A percentile compares a stretch with the other conserved stretches of the same genome.
Evolutionary conservation across 2,797 vertebrate genomes (phyloP).

Genomic region (Balearica regulorum): DNA sequence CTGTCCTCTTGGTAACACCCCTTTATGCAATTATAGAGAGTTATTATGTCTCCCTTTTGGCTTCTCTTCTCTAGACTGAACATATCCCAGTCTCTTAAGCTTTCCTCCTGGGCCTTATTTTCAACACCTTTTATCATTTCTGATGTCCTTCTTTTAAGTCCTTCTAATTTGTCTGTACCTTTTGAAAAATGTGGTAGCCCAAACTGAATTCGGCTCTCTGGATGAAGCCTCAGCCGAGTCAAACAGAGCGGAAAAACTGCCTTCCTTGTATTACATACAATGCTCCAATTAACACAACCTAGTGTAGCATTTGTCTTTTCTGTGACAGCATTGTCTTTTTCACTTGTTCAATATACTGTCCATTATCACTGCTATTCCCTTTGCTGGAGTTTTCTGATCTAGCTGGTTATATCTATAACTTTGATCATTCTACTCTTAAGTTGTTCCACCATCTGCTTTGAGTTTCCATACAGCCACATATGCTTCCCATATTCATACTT

Average conservation of each 20-base stretch:
- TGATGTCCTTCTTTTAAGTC: conserved; percentile 34
- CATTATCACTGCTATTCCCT: not conserved
- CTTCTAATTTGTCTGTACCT: conserved; percentile 34
- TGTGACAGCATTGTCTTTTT: not conserved
- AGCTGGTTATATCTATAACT: not conserved
- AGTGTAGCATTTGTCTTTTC: not conserved
- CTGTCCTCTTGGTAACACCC: conserved; percentile 19
- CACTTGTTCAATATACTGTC: not conserved
- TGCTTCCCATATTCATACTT: not conserved
- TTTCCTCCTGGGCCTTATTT: conserved; percentile 60
- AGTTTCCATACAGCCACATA: not conserved
- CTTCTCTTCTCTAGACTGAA: conserved; percentile 50
- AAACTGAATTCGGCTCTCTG: not conserved
- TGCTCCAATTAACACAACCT: conserved; percentile 2
- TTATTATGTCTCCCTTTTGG: conserved; percentile 44
- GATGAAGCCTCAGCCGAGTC: not conserved
- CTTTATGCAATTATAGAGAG: conserved; percentile 37
- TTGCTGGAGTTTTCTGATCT: not conserved
- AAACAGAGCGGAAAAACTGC: conserved; percentile 27
- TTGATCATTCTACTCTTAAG: conserved; percentile 6
- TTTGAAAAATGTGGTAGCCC: conserved; percentile 29
- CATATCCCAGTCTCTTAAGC: conserved; percentile 39
- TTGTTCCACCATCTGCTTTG: conserved; percentile 14
- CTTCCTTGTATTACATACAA: not conserved
- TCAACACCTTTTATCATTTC: conserved; percentile 52